Percentiles rank a stretch among this genome's conserved stretches.
Evolutionary conservation across 2,797 vertebrate species (phyloP).

Genomic region (Girardinus metallicus): DNA sequence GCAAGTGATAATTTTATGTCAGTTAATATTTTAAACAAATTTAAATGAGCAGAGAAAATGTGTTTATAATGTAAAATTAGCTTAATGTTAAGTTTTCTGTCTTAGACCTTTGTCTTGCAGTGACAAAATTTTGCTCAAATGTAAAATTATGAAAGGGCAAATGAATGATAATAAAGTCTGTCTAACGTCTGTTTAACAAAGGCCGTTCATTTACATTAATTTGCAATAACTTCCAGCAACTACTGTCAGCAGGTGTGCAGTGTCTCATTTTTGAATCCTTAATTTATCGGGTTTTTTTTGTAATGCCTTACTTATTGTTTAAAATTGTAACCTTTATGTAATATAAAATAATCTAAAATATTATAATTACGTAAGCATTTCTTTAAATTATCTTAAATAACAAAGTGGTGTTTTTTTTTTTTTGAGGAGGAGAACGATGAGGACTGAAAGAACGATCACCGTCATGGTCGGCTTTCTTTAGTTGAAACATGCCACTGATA

Average conservation of each 20-base stretch:
- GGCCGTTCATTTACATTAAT: no score
- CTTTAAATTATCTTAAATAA: background rate
- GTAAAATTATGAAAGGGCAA: no score
- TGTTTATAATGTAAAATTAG: background rate
- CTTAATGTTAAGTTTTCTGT: background rate
- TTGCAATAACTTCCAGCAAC: no score
- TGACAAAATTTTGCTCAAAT: background rate
- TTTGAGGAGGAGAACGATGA: no score
- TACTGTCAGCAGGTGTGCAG: background rate
- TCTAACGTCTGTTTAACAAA: no score
- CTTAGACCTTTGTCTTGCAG: background rate
- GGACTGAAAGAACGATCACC: background rate
- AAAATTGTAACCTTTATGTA: background rate
- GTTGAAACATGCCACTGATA: background rate
- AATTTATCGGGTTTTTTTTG: background rate
- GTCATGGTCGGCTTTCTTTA: background rate
- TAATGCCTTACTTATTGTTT: background rate
- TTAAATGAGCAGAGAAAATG: background rate
- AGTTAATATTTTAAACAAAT: background rate
- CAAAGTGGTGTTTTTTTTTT: background rate
- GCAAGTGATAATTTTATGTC: background rate
- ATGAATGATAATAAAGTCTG: no score
- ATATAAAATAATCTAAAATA: background rate
- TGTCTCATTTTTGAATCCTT: background rate
- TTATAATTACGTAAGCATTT: background rate